These are phyloP conservation scores for Noturus placidus DNA, from an alignment of 2,113 vertebrate species.

Conservation along the genomic window DNA sequence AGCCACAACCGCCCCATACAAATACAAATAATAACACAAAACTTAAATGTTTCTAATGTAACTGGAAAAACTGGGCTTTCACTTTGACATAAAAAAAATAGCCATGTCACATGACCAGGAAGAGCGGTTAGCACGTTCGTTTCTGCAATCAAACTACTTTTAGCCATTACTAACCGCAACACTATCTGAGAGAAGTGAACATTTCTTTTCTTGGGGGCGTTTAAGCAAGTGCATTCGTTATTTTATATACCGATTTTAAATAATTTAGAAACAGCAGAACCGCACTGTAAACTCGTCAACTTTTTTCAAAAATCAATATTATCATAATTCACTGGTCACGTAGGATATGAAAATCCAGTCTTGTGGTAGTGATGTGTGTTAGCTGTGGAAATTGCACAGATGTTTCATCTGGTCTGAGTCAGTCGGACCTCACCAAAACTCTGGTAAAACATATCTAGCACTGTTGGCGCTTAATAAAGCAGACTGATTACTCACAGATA, in stretches of 20 bases:
- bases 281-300: background rate
- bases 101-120: too few species aligned
- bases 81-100: too few species aligned
- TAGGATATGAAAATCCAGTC: background rate
- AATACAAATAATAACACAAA: too few species aligned
- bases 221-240: background rate
- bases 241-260: background rate
- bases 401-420: background rate
- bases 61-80: too few species aligned
- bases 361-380: background rate
- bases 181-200: too few species aligned
- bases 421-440: background rate
- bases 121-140: too few species aligned
- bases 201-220: too few species aligned
- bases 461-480: background rate
- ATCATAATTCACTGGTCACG: background rate
- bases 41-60: too few species aligned
- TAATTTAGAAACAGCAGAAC: background rate
- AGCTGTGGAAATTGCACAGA: background rate
- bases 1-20: too few species aligned
- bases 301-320: background rate
- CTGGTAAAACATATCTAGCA: too few species aligned
- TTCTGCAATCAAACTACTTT: too few species aligned
- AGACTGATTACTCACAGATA: constrained; percentile 82
- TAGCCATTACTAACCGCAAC: too few species aligned